These are phyloP conservation scores for Trachelus tabidus DNA, from an alignment of 2,888 invertebrate genomes.

Conservation along the genomic window DNA sequence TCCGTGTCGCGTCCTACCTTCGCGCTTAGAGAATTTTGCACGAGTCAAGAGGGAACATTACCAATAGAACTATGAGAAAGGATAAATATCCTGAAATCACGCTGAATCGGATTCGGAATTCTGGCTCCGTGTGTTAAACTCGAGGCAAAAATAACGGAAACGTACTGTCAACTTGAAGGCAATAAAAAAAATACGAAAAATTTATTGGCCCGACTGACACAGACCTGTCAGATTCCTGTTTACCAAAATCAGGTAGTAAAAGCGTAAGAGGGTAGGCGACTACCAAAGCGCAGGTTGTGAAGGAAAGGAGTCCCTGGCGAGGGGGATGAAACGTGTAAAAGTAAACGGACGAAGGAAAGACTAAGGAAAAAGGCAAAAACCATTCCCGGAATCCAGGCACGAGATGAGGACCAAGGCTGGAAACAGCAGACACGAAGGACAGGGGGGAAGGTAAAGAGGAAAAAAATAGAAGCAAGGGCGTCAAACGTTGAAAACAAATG, in stretches of 20 bases:
- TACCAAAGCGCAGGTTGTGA: background rate
- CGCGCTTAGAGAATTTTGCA: background rate
- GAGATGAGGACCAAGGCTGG: background rate
- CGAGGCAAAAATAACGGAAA: background rate
- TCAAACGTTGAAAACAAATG: conserved; percentile 24
- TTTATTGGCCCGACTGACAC: background rate
- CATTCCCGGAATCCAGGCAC: background rate
- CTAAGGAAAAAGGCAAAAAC: background rate
- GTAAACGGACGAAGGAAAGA: background rate
- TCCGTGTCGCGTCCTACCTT: background rate
- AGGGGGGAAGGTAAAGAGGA: background rate
- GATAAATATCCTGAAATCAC: background rate
- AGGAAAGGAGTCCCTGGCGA: background rate
- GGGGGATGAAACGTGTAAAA: background rate
- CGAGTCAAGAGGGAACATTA: background rate
- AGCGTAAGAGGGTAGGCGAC: background rate
- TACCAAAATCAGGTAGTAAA: background rate
- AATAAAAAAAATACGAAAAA: background rate
- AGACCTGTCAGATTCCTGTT: background rate
- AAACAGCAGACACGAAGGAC: background rate
- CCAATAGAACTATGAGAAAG: background rate
- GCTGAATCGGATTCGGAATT: background rate
- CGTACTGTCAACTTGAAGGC: background rate
- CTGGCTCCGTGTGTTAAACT: background rate
- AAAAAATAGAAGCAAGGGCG: conserved; percentile 2